Evolutionary conservation across 2,113 vertebrate species (phyloP).

Genomic region (Syngnathoides biaculeatus): DNA sequence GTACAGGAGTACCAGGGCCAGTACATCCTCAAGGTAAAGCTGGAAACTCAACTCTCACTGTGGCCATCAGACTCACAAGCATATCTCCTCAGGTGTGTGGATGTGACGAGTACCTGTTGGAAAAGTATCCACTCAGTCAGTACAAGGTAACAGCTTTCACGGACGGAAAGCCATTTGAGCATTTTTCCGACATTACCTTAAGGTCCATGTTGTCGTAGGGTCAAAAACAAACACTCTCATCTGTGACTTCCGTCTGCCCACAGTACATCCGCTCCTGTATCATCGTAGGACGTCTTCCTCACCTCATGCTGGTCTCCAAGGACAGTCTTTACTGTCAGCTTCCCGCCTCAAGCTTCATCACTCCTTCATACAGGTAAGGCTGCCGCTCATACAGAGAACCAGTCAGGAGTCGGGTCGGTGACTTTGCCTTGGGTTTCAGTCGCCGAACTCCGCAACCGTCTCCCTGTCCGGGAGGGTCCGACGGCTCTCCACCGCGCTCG

Average conservation of each 20-base stretch:
- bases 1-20: constrained; percentile 80
- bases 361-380: constrained; percentile 73
- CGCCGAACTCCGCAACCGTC: constrained; percentile 75
- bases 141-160: constrained; percentile 70
- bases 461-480: constrained; percentile 67
- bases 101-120: constrained; percentile 79
- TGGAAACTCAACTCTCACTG: not conserved
- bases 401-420: not conserved
- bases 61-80: constrained; percentile 17
- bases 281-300: constrained; percentile 73
- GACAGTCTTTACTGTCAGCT: constrained; percentile 78
- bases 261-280: constrained; percentile 77
- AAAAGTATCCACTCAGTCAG: constrained; percentile 78
- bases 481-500: constrained; percentile 58
- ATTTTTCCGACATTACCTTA: not conserved
- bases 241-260: not conserved
- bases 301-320: constrained; percentile 79
- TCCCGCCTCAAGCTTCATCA: constrained; percentile 71
- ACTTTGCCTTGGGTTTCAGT: constrained; percentile 40
- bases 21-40: constrained; percentile 69
- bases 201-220: no score
- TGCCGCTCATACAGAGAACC: not conserved
- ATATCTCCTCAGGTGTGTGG: constrained; percentile 71
- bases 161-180: no score
- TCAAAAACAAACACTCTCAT: not conserved